Percentiles rank a stretch among this genome's conserved stretches.
phyloP scores from a whole-genome alignment of 1,140 invertebrate species.

The Stenopsyche tienmushanensis region DNA sequence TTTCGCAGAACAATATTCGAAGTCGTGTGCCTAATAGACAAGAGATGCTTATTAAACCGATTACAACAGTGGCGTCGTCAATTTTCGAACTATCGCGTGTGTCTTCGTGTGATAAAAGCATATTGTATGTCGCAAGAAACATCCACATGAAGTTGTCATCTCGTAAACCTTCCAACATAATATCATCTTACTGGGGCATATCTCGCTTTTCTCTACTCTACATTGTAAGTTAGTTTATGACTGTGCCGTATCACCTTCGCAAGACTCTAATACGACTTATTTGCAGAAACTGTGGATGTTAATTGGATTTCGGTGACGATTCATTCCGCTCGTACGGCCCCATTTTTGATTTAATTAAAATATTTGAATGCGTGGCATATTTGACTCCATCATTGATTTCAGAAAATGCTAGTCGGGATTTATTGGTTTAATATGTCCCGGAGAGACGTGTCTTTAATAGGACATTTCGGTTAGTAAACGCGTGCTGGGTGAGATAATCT shows the following conservation, averaged over 20 bases:
- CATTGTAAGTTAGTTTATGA: constrained; percentile 14
- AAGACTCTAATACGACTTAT: constrained; percentile 22
- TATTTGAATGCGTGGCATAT: background rate
- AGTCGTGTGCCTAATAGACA: background rate
- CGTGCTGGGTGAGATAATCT: no score
- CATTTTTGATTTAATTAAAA: background rate
- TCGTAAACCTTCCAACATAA: constrained; percentile 17
- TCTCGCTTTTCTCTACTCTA: background rate
- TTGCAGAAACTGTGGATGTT: background rate
- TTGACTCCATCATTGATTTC: background rate
- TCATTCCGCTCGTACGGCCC: background rate
- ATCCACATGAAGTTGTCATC: constrained; percentile 16
- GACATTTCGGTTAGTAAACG: no score
- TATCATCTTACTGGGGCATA: constrained; percentile 5
- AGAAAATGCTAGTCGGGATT: no score
- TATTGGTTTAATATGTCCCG: no score
- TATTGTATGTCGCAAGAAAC: constrained; percentile 20
- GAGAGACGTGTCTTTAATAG: no score
- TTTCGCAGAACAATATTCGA: no score
- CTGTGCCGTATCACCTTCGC: background rate
- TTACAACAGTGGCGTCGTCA: constrained; percentile 8
- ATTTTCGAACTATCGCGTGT: constrained; percentile 18
- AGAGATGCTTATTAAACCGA: constrained; percentile 9
- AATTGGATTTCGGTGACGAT: constrained; percentile 5
- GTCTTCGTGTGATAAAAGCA: constrained; percentile 21